Conservation (phyloP, 2,113 vertebrate species). For the Tiliqua scincoides region DNA sequence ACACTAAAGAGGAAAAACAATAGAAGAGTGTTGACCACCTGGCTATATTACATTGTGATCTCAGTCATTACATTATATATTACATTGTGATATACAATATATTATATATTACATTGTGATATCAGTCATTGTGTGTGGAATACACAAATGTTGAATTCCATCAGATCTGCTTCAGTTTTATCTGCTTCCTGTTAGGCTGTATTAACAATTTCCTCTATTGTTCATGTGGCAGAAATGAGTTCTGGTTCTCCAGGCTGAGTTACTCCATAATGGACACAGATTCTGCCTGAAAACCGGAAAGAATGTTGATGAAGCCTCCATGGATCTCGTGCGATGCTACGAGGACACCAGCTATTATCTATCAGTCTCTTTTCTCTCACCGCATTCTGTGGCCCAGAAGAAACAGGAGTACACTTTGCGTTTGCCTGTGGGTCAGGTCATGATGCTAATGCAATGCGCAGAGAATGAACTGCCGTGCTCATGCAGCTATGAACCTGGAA, state of each 20-base stretch:
- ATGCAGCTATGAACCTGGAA: not conserved
- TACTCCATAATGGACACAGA: constrained; percentile 4
- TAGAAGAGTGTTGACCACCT: no score
- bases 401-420: not conserved
- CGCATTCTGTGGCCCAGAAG: not conserved
- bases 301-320: not conserved
- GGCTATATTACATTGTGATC: not conserved
- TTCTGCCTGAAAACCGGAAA: not conserved
- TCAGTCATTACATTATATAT: not conserved
- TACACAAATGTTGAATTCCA: not conserved
- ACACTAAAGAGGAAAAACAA: not conserved
- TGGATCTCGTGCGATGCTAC: not conserved
- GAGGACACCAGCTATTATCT: not conserved
- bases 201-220: not conserved
- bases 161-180: not conserved
- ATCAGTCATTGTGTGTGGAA: not conserved
- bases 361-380: not conserved
- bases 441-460: not conserved
- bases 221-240: constrained; percentile 3
- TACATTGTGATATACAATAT: not conserved
- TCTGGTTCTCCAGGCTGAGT: not conserved
- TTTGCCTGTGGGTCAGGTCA: not conserved
- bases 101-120: not conserved
- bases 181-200: not conserved
- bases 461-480: not conserved